Evolutionary conservation across 1,140 invertebrate genomes (phyloP).

Genomic region (Cecropterus lyciades): DNA sequence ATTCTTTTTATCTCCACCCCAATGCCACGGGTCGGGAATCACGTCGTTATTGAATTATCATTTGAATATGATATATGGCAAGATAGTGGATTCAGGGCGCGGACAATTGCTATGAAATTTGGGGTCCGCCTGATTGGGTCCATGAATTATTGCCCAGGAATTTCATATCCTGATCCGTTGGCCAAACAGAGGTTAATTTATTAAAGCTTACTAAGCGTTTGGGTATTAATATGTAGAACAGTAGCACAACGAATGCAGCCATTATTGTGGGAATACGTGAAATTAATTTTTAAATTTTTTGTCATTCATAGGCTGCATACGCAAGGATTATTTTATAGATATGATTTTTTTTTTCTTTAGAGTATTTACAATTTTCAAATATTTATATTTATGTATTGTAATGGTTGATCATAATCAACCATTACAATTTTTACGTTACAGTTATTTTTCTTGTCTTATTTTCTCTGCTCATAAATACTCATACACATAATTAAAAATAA

Average conservation of each 20-base stretch:
- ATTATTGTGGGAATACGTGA: constrained; percentile 13
- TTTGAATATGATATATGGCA: constrained; percentile 77
- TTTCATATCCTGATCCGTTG: constrained; percentile 43
- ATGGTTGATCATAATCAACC: too few relatives aligned
- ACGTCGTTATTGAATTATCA: constrained; percentile 79
- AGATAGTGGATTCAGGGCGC: constrained; percentile 63
- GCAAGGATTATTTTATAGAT: too few relatives aligned
- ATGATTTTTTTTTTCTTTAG: too few relatives aligned
- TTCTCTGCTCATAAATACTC: too few relatives aligned
- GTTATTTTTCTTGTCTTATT: too few relatives aligned
- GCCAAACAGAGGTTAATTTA: constrained; percentile 33
- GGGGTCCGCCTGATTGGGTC: constrained; percentile 64
- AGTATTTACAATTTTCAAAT: too few relatives aligned
- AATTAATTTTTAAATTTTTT: too few relatives aligned
- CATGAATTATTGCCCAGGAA: constrained; percentile 61
- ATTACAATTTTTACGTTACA: too few relatives aligned
- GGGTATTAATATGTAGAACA: not conserved
- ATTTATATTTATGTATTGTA: too few relatives aligned
- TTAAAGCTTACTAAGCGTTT: constrained; percentile 23
- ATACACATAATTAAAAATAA: too few relatives aligned
- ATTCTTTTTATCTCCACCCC: constrained; percentile 74
- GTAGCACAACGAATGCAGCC: not conserved
- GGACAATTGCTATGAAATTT: constrained; percentile 69
- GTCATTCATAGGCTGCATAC: too few relatives aligned
- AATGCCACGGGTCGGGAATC: constrained; percentile 62